phyloP scores from a whole-genome alignment of 2,113 vertebrate species.

The Natator depressus region DNA sequence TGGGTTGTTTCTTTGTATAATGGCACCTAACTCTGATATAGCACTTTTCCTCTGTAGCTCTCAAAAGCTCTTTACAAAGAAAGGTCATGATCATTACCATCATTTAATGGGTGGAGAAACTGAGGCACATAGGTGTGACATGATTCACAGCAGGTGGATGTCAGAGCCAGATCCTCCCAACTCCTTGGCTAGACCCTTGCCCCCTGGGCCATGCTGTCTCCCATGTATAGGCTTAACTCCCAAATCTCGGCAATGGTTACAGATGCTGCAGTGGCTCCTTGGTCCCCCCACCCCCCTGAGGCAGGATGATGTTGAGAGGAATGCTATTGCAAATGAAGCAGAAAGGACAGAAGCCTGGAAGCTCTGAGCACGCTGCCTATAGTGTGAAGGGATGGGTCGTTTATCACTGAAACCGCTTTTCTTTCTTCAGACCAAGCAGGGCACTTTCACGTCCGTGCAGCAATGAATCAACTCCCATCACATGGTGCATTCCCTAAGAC shows the following conservation, averaged over 20 bases:
- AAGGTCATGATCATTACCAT: background rate
- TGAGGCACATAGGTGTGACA: background rate
- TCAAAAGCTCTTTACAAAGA: accelerated
- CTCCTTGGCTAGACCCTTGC: accelerated
- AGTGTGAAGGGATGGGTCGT: background rate
- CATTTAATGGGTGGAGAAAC: background rate
- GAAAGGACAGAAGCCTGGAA: background rate
- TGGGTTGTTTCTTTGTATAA: background rate
- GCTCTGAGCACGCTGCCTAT: accelerated
- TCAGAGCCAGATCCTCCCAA: background rate
- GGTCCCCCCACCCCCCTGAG: accelerated
- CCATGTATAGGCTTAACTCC: background rate
- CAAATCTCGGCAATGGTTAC: background rate
- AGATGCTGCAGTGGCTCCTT: accelerated
- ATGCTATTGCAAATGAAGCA: background rate
- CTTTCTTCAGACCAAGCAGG: background rate
- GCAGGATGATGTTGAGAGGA: background rate
- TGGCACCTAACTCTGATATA: background rate
- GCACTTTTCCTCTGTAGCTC: background rate
- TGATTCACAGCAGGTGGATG: background rate
- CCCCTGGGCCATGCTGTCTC: accelerated
- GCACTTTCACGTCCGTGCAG: background rate
- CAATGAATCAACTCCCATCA: accelerated
- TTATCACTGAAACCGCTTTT: background rate
- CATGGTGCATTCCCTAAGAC: accelerated